Base-by-base conservation (phyloP, 2,113 vertebrate species). In the Galemys pyrenaicus region DNA sequence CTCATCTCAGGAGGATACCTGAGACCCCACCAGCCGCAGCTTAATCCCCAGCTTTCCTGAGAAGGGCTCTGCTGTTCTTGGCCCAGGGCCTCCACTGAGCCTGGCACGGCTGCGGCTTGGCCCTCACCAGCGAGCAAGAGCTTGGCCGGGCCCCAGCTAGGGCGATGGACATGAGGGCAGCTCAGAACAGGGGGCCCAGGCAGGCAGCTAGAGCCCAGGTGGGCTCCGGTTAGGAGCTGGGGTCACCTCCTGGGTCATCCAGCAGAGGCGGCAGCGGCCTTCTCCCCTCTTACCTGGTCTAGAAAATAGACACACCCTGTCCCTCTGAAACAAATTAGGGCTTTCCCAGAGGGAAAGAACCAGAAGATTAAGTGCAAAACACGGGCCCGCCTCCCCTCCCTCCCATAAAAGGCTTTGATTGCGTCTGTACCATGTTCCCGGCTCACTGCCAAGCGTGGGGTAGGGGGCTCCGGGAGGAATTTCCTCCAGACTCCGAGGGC, bases 1-100 rank as follows among this genome's bases (percentile, higher is more conserved):
- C 78, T 68, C 51, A 4, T 54, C 44, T 58, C 88, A 83, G 80
- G 65, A 16, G 1, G 94, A 64, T 77, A 96, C 92, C 94, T 94
- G 75, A 86, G n/a, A 71, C 96, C 92, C 89, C 0, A 1, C 86
- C 6, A 17, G 93, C 86, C 92, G 49, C 0, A 2, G 92, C 95
- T 65, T 95, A 96, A 97, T 97, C 95, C 94, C 87, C 84, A 74
- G 97, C 95, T 97, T 97, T 97, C 97, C 97, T 97, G 97, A 96
- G 96, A 91, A 79, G 24, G 1, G 94, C 89, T 95, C 87, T 97
- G 95, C 94, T 97, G 96, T 97, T 96, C 95, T 97, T 97, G 97
- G 97, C 95, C 67, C 0, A 19, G 20, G 32, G 93, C 95, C 97
- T 62, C 87, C 0, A 0, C 89, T 96, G 95, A 97, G 97, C 96